phyloP scores from a whole-genome alignment of 2,113 vertebrate genomes.

The Rhabdomys dilectus region DNA sequence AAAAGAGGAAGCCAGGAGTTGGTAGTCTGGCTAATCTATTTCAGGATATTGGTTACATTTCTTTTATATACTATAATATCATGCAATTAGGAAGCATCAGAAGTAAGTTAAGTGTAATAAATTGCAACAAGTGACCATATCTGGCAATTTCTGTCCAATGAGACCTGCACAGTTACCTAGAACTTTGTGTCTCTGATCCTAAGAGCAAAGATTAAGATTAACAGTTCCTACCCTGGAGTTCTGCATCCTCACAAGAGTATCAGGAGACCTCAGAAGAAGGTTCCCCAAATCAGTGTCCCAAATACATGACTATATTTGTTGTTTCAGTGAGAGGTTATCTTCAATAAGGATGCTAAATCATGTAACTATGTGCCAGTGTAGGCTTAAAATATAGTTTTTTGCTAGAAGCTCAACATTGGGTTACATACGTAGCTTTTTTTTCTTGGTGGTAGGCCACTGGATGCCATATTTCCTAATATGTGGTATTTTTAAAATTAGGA shows the following conservation, averaged over 20 bases:
- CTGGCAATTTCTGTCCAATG: neutral
- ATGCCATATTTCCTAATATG: constrained; percentile 46
- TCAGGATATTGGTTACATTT: neutral
- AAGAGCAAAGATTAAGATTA: constrained; percentile 4
- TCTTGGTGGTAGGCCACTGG: neutral
- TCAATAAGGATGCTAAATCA: neutral
- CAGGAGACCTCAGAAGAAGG: neutral
- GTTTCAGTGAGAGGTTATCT: neutral
- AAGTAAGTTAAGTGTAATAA: no score
- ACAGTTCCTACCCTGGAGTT: neutral
- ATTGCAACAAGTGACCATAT: neutral
- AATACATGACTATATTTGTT: neutral
- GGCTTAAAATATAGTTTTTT: neutral
- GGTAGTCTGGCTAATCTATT: neutral
- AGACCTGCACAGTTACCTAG: neutral
- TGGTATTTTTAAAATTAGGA: constrained; percentile 76
- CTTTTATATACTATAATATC: no score
- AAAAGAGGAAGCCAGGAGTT: neutral
- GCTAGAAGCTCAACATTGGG: neutral
- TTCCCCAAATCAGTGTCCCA: neutral
- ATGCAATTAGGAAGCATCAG: no score
- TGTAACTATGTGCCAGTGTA: neutral
- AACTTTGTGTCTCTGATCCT: neutral
- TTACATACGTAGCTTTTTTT: neutral
- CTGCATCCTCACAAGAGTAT: neutral